Percentiles rank a stretch among this genome's conserved stretches.
These are phyloP conservation scores for Chironomus tentans DNA, from an alignment of 2,888 invertebrate genomes.

Conservation along the genomic window DNA sequence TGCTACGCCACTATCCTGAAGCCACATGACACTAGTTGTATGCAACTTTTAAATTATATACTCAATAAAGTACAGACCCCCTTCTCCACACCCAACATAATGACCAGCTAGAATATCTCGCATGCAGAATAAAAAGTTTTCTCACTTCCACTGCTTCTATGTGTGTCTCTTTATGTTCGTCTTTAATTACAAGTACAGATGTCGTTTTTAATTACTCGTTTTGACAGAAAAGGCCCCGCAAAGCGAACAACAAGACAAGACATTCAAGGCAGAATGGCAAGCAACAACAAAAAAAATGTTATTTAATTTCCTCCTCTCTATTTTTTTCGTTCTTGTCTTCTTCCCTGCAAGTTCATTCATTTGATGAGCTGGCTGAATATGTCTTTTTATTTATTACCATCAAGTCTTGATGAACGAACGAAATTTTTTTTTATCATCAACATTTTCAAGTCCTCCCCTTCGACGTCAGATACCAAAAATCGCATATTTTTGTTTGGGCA, in stretches of 20 bases:
- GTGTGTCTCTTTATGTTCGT: not conserved
- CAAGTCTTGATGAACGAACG: not conserved
- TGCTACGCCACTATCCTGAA: too few relatives aligned
- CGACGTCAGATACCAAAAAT: too few relatives aligned
- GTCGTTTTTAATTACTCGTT: slow-evolving; percentile 15
- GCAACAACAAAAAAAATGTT: not conserved
- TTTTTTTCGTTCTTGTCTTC: too few relatives aligned
- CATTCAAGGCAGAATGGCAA: not conserved
- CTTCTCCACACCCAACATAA: not conserved
- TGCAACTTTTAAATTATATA: too few relatives aligned
- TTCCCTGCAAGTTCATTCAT: not conserved
- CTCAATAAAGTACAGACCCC: too few relatives aligned
- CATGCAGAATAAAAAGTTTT: not conserved
- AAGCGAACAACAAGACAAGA: too few relatives aligned
- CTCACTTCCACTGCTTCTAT: not conserved
- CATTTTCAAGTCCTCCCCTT: too few relatives aligned
- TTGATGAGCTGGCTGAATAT: not conserved
- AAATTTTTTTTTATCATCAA: too few relatives aligned
- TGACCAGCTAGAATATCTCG: not conserved
- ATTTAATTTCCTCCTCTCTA: not conserved
- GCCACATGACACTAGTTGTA: too few relatives aligned
- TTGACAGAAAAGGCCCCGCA: not conserved
- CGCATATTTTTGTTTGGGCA: too few relatives aligned
- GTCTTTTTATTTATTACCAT: slow-evolving; percentile 1
- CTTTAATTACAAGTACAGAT: slow-evolving; percentile 14